Base-by-base conservation (phyloP, 2,113 vertebrate species). In the Azemiops feae region DNA sequence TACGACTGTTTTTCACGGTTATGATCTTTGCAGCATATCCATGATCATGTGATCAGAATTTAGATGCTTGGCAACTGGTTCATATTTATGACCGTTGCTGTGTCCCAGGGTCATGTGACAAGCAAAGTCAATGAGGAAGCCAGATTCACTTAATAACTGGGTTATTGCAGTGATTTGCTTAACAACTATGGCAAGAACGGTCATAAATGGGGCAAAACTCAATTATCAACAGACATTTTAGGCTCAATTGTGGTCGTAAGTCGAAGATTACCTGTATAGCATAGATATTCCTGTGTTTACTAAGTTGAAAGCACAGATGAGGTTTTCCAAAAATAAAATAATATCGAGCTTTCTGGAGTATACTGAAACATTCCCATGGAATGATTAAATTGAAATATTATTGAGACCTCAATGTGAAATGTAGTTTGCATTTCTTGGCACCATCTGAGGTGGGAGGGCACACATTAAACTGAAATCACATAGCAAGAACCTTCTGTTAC, bases 401-500 rank as follows among this genome's bases (percentile, higher is more conserved):
- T 88, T 89, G 91, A 95, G 95, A 85, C 54, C 92, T 88, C 39
- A 60, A 92, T 57, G 94, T 93, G 94, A 93, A 94, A 93, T 90
- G 20, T 89, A 60, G 4, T 95, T 90, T 95, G 1, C 92, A 92
- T 96, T 96, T 95, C 89, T 50, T 39, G 50, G 93, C 91, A 92
- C 91, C 57, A 94, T 0, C 81, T 93, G 87, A 89, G 85, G 69
- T 45, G 69, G 91, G 95, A 93, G 91, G 22, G 30, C 93, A 52
- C 30, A 23, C 92, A 91, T 94, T 93, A 95, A 95, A 88, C 5
- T 16, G 74, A 81, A 81, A 89, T 90, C 94, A 22, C 91, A 95
- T 91, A 54, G 27, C 89, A 94, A 90, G 95, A 95, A 96, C 87
- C 95, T 96, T 94, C 50, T 93, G 92, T 92, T 93, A 94, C 87